Base-by-base conservation (phyloP, 2,888 invertebrate species). In the Didymodactylos carnosus region DNA sequence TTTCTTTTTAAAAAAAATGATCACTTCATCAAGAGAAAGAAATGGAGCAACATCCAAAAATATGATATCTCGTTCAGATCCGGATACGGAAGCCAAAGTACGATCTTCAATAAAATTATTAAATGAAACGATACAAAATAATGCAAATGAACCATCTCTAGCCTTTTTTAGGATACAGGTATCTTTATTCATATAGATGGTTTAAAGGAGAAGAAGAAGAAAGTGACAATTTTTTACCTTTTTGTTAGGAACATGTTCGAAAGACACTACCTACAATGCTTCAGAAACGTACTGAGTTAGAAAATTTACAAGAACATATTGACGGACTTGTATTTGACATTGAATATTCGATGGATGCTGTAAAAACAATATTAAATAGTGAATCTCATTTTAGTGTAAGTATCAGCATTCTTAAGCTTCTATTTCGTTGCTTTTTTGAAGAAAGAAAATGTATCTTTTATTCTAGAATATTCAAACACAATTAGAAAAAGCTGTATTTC, bases 111-210 rank as follows among this genome's bases (percentile, higher is more conserved):
- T 71, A 39, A 62, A 25, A 39, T 43, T 39, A 27, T 8, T 74
- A n/a, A 74, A 74, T 51, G 71, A 49, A 16, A 53, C 71, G 14
- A 25, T 74, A 3, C 71, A 74, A 27, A 41, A 41, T 10, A 69
- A 53, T 51, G 53, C 74, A 7, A 74, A 74, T 69, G 74, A 74
- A 46, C 71, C 74, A 25, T 74, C 74, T 5, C 27, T 74, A 46
- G 74, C 71, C 16, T 29, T 71, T 25, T 74, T 43, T 40, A 51
- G 74, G 19, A 29, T 74, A 19, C 74, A 74, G 41, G 73, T 73
- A 46, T 51, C 46, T 13, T n/a, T 29, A 71, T 41, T 19, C 23
- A 14, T 3, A 25, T n/a, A 7, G 2, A n/a, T 27, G 4, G 25
- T 69, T 23, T 23, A 4, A 4, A 1, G n/a, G n/a, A n/a, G n/a